Evolutionary conservation across 2,888 invertebrate genomes (phyloP), one percentile per base, ranked within the genome.

Genomic region (Pediacus dermestoides): DNA sequence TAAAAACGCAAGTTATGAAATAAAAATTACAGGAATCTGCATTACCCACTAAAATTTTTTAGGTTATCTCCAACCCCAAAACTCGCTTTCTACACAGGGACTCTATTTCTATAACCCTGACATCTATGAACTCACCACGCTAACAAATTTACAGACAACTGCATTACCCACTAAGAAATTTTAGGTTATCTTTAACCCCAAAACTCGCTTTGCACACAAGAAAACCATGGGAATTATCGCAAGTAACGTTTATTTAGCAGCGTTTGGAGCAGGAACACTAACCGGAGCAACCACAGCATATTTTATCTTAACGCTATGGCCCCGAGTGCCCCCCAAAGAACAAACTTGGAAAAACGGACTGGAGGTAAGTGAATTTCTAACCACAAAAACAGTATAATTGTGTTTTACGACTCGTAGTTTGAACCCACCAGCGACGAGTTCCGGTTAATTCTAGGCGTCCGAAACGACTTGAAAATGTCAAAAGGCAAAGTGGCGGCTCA

Each of bases 401-500:
- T 18, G 6, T 39, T 46, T 35, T n/a, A n/a, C n/a, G n/a, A n/a
- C 8, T 52, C 46, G 27, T 31, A 63, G 62, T 62, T 64, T 50
- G 53, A 61, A 16, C 63, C 68, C 42, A 58, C 57, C 2, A 57
- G 72, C 30, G 72, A 75, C 21, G 81, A 83, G 60, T 82, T 80
- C 57, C 89, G 95, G 70, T 73, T 95, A 70, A 84, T 93, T 3
- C 68, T 95, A 48, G 86, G 91, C 2, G 86, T 94, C 3, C 74
- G 94, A 55, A 88, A 82, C 61, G 95, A 95, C 59, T 72, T 95
- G 2, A 89, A 88, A 67, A 95, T 95, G 95, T 85, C 89, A 8
- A 93, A 93, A 73, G 91, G 95, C 1, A 95, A 95, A 74, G 84
- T 90, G 23, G 94, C 90, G 2, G 88, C 94, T 0, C 94, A 94